Evolutionary conservation across 2,888 invertebrate species (phyloP).

Genomic region (Invenusta paracnida): DNA sequence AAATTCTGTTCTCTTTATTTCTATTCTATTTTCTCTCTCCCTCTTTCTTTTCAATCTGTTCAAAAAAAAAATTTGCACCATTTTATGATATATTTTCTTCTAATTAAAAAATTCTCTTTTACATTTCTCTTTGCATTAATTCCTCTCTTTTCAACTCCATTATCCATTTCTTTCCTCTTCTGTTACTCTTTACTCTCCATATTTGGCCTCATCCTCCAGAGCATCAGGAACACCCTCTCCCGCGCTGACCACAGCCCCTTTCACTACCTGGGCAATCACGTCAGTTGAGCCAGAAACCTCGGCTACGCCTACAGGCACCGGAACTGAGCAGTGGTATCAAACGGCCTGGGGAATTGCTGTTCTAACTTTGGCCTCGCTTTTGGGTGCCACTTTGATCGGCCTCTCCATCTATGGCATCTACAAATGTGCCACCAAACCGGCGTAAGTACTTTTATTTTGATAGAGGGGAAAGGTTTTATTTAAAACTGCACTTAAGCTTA

Average conservation of each 20-base stretch:
- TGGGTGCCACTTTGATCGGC: neutral
- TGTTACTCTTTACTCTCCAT: too few species aligned
- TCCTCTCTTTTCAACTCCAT: too few species aligned
- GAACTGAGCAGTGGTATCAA: neutral
- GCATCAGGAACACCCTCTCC: neutral
- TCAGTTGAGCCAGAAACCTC: neutral
- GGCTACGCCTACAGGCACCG: neutral
- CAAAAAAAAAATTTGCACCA: too few species aligned
- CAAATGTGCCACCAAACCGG: conserved; percentile 22
- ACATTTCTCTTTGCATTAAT: too few species aligned
- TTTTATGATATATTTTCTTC: too few species aligned
- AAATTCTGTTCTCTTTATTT: too few species aligned
- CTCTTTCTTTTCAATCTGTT: too few species aligned
- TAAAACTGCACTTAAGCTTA: neutral
- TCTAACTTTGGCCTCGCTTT: neutral
- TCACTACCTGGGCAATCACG: neutral
- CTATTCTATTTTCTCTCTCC: too few species aligned
- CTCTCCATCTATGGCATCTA: neutral
- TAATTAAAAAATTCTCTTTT: too few species aligned
- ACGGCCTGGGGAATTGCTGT: conserved; percentile 33
- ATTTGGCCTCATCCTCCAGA: too few species aligned
- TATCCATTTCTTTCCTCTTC: too few species aligned
- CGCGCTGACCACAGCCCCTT: neutral
- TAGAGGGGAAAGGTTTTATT: neutral
- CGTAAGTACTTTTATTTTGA: neutral